These are phyloP conservation scores for Malacoctenus gilli DNA, from an alignment of 2,797 vertebrate species.

Conservation along the genomic window DNA sequence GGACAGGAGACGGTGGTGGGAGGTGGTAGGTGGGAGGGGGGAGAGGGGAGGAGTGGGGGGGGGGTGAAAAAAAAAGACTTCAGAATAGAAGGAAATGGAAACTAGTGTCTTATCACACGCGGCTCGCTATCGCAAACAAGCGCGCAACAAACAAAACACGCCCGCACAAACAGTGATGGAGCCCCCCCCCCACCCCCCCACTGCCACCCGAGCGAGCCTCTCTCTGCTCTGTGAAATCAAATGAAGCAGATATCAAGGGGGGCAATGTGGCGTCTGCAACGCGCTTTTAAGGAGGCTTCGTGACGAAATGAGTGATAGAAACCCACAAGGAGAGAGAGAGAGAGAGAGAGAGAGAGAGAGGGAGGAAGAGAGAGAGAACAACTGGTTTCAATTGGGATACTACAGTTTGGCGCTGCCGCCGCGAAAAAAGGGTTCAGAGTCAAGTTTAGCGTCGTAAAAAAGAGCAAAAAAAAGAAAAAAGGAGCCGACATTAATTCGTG, in stretches of 20 bases:
- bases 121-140: slow-evolving; percentile 44
- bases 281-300: slow-evolving; percentile 51
- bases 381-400: slow-evolving; percentile 70
- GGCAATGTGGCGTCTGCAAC: slow-evolving; percentile 49
- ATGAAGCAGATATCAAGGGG: slow-evolving; percentile 65
- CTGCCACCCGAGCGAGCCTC: slow-evolving; percentile 27
- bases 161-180: slow-evolving; percentile 22
- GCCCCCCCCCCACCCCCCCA: slow-evolving; percentile 45
- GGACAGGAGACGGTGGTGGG: slow-evolving; percentile 53
- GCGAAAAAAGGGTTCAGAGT: slow-evolving; percentile 28
- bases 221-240: slow-evolving; percentile 62
- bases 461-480: slow-evolving; percentile 43
- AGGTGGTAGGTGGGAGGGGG: slow-evolving; percentile 48
- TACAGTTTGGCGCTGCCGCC: slow-evolving; percentile 19
- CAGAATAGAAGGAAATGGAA: slow-evolving; percentile 58
- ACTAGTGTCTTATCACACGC: slow-evolving; percentile 53
- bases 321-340: slow-evolving; percentile 44
- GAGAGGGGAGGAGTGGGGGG: slow-evolving; percentile 60
- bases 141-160: slow-evolving; percentile 50
- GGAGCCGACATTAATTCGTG: slow-evolving; percentile 51
- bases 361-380: slow-evolving; percentile 46
- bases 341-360: slow-evolving; percentile 25
- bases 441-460: slow-evolving; percentile 27
- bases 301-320: slow-evolving; percentile 68
- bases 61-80: slow-evolving; percentile 53